Percentiles rank a stretch among this genome's conserved stretches.
Conservation (phyloP, 1,140 invertebrate species). For the Homarus americanus region DNA sequence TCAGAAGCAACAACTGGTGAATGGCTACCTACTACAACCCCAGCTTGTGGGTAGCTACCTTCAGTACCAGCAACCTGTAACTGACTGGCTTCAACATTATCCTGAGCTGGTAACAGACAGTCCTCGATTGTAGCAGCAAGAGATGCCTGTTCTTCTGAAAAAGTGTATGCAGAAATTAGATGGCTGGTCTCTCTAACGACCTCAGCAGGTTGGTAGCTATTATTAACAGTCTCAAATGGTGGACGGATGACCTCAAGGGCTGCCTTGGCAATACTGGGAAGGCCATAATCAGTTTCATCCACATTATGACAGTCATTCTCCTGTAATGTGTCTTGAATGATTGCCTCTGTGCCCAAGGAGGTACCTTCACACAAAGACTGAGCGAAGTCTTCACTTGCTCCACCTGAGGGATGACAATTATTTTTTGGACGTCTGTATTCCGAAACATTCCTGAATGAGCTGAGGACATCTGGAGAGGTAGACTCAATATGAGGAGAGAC, state of each 20-base stretch:
- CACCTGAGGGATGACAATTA: background rate
- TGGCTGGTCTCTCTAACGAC: background rate
- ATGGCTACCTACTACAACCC: background rate
- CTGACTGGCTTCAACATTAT: background rate
- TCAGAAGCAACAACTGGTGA: background rate
- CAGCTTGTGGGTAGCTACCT: background rate
- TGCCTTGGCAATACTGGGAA: background rate
- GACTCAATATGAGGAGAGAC: background rate
- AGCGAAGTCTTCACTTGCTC: background rate
- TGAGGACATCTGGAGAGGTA: constrained; percentile 7
- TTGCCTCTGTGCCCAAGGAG: background rate
- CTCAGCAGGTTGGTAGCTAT: background rate
- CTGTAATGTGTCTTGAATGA: background rate
- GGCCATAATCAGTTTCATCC: background rate
- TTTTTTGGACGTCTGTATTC: constrained; percentile 13
- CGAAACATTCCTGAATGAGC: background rate
- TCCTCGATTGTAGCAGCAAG: background rate
- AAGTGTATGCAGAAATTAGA: background rate
- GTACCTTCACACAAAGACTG: background rate
- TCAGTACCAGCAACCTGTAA: background rate
- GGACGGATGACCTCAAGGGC: background rate
- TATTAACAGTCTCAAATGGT: background rate
- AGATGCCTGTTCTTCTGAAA: background rate
- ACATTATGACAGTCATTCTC: background rate
- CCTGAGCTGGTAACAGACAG: background rate